Evolutionary conservation across 2,797 vertebrate genomes (phyloP).

Genomic region (Lagorchestes hirsutus): DNA sequence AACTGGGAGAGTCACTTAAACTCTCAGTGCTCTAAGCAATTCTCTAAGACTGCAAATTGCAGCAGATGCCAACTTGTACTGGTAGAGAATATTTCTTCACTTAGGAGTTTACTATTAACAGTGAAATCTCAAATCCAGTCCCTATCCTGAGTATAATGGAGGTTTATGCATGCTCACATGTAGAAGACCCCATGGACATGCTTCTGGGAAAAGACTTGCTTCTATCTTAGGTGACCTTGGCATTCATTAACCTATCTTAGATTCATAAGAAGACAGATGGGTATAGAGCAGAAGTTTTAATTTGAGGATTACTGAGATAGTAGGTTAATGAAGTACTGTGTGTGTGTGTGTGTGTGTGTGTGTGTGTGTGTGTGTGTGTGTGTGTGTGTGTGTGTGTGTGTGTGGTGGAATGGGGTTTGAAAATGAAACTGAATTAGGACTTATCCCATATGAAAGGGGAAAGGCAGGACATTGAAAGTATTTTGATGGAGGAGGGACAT

Average conservation of each 20-base stretch:
- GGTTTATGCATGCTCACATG: not conserved
- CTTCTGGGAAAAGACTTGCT: not conserved
- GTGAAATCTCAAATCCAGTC: not conserved
- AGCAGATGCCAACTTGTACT: not conserved
- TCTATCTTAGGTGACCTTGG: not conserved
- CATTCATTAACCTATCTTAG: not conserved
- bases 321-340: not conserved
- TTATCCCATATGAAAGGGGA: not conserved
- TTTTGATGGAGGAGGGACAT: not conserved
- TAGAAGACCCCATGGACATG: not conserved
- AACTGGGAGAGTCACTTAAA: not conserved
- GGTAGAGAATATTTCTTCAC: not conserved
- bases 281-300: not conserved
- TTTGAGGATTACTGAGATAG: not conserved
- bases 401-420: not conserved
- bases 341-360: no score
- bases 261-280: not conserved
- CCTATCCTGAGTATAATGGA: not conserved
- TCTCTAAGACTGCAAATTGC: not conserved
- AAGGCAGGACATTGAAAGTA: not conserved
- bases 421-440: not conserved
- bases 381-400: no score
- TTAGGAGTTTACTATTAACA: not conserved
- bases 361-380: no score
- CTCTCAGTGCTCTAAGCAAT: no score